Conservation (phyloP, 1,140 invertebrate species). For the Piezodorus guildinii region DNA sequence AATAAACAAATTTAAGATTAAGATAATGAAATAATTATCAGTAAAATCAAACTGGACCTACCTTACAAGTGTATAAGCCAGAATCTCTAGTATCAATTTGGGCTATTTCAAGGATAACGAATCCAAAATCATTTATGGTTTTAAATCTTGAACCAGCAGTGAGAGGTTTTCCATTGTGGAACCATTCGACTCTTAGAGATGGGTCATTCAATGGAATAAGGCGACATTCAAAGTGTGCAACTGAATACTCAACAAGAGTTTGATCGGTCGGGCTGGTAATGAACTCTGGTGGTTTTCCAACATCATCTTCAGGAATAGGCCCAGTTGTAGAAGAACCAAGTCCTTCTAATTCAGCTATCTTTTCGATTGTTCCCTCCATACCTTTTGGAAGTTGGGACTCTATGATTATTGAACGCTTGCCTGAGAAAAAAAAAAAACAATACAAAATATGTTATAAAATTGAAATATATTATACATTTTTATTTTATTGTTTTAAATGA, state of each 20-base stretch:
- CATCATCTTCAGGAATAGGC: constrained; percentile 60
- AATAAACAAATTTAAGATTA: too few species aligned
- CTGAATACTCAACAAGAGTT: constrained; percentile 71
- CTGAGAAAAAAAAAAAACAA: constrained; percentile 28
- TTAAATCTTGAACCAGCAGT: constrained; percentile 77
- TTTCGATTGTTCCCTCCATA: constrained; percentile 86
- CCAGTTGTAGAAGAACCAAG: constrained; percentile 52
- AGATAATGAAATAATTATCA: too few species aligned
- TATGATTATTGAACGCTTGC: constrained; percentile 78
- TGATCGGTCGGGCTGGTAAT: constrained; percentile 76
- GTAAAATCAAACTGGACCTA: constrained; percentile 19
- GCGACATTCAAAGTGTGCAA: constrained; percentile 87
- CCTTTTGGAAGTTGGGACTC: constrained; percentile 84
- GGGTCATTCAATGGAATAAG: constrained; percentile 83
- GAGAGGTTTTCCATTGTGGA: constrained; percentile 85
- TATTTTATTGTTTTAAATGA: neutral
- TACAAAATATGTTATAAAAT: neutral
- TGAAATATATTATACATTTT: neutral
- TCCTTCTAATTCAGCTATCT: constrained; percentile 85
- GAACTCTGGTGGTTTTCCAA: constrained; percentile 83
- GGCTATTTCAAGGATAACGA: constrained; percentile 81
- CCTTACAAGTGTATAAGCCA: constrained; percentile 79
- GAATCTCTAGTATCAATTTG: constrained; percentile 79
- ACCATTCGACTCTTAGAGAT: constrained; percentile 91
- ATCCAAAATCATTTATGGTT: constrained; percentile 87